Percentiles rank a stretch among this genome's conserved stretches.
These are phyloP conservation scores for Cancer borealis DNA, from an alignment of 2,888 invertebrate genomes.

Conservation along the genomic window DNA sequence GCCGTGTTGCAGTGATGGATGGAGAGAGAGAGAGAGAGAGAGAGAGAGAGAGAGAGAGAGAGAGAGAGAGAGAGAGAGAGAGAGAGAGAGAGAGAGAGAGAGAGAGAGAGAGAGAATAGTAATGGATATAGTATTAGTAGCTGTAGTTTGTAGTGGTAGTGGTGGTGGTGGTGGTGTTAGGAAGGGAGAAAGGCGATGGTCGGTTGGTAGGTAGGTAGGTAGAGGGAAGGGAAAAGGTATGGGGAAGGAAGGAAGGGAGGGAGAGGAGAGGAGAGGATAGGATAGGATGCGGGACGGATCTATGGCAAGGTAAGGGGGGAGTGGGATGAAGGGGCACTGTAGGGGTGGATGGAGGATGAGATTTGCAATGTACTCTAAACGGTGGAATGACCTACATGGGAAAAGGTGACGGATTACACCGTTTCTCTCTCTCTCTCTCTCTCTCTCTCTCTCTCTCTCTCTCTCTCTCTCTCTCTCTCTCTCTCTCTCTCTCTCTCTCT, in stretches of 20 bases:
- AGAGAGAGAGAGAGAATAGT: neutral
- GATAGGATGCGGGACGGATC: neutral
- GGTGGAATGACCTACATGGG: neutral
- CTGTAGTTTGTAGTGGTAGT: neutral
- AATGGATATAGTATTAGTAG: neutral
- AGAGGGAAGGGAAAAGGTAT: neutral
- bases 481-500: conserved; percentile 8
- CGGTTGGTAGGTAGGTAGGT: neutral
- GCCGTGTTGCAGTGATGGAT: neutral
- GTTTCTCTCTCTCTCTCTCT: neutral
- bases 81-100: neutral
- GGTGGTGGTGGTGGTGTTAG: neutral
- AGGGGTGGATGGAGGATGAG: neutral
- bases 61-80: conserved; percentile 9
- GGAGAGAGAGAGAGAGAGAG: neutral
- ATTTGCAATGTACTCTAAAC: neutral
- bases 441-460: conserved; percentile 10
- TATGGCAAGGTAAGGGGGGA: neutral
- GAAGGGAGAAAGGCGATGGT: neutral
- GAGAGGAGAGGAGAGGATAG: neutral
- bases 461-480: conserved; percentile 27
- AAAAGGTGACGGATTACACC: neutral
- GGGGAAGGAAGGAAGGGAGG: neutral
- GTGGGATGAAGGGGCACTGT: neutral
- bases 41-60: conserved; percentile 37